phyloP scores from a whole-genome alignment of 2,113 vertebrate species.

The Parus major region DNA sequence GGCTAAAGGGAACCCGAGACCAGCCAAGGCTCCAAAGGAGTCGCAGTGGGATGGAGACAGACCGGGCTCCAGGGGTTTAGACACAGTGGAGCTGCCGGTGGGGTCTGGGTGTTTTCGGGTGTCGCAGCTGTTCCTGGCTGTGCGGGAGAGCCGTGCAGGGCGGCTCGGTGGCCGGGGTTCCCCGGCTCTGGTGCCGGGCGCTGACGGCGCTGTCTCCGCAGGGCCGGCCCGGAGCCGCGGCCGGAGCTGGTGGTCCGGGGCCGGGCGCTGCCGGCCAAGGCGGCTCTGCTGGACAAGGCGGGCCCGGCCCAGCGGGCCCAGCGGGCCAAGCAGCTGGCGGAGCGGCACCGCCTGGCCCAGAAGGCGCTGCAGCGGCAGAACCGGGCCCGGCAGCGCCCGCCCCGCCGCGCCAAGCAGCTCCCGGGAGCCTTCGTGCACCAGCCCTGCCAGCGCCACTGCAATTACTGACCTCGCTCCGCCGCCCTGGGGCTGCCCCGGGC shows the following conservation, averaged over 20 bases:
- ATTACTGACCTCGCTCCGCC: slow-evolving; percentile 80
- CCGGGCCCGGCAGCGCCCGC: slow-evolving; percentile 84
- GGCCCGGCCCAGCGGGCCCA: slow-evolving; percentile 80
- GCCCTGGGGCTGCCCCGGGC: neutral
- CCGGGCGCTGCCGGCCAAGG: slow-evolving; percentile 75
- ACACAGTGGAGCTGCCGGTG: neutral
- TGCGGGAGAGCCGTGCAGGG: neutral
- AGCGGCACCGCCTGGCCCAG: slow-evolving; percentile 84
- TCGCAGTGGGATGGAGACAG: neutral
- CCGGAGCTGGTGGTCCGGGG: slow-evolving; percentile 43
- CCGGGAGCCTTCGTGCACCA: slow-evolving; percentile 88
- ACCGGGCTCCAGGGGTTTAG: neutral
- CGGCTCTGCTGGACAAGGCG: slow-evolving; percentile 84
- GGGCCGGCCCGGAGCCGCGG: slow-evolving; percentile 45
- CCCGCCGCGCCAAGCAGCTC: slow-evolving; percentile 74
- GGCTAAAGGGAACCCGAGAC: too few relatives aligned
- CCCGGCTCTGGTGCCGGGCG: neutral
- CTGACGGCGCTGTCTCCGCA: slow-evolving; percentile 2
- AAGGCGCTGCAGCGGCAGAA: slow-evolving; percentile 93
- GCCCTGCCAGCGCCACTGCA: slow-evolving; percentile 91
- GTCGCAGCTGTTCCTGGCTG: neutral
- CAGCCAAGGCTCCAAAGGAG: neutral
- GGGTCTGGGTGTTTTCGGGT: neutral
- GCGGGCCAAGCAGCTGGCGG: slow-evolving; percentile 84
- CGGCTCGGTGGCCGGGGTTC: too few relatives aligned